A percentile compares a stretch with the other conserved stretches of the same genome.
Evolutionary conservation across 2,888 invertebrate genomes (phyloP).

Genomic region (Lasioglossum malachurum): DNA sequence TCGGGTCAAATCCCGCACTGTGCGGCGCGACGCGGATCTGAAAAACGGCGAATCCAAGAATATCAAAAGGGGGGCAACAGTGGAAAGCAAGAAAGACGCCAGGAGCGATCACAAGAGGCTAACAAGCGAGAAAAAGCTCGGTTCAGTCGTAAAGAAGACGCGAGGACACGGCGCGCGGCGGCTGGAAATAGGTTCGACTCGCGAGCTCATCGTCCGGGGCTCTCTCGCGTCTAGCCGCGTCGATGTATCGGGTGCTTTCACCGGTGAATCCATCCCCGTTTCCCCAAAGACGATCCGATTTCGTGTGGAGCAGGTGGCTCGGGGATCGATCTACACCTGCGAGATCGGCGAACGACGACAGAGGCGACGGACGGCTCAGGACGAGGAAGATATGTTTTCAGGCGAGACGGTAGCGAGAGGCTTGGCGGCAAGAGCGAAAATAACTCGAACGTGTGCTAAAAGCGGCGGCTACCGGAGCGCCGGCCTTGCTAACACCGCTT

Average conservation of each 20-base stretch:
- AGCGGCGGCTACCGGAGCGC: slow-evolving; percentile 80
- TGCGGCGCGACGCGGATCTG: background rate
- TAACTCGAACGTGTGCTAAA: slow-evolving; percentile 83
- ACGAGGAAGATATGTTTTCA: slow-evolving; percentile 71
- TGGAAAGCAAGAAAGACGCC: background rate
- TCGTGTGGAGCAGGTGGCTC: background rate
- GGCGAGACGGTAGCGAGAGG: slow-evolving; percentile 75
- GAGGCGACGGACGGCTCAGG: slow-evolving; percentile 28
- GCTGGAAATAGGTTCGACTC: slow-evolving; percentile 73
- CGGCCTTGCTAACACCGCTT: slow-evolving; percentile 74
- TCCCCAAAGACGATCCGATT: too few relatives aligned
- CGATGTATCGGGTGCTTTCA: background rate
- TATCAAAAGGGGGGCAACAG: background rate
- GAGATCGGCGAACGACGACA: slow-evolving; percentile 11
- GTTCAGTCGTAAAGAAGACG: slow-evolving; percentile 28
- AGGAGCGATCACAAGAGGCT: background rate
- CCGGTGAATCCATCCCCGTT: background rate
- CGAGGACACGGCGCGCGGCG: slow-evolving; percentile 35
- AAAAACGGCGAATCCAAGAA: background rate
- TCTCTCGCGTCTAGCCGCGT: slow-evolving; percentile 22
- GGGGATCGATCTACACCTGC: background rate
- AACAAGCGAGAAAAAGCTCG: slow-evolving; percentile 32
- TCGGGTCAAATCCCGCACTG: too few relatives aligned
- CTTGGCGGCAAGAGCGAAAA: slow-evolving; percentile 81
- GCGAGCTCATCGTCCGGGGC: slow-evolving; percentile 71